Base-by-base conservation (phyloP, 2,888 invertebrate species). In the Erebia aethiops region DNA sequence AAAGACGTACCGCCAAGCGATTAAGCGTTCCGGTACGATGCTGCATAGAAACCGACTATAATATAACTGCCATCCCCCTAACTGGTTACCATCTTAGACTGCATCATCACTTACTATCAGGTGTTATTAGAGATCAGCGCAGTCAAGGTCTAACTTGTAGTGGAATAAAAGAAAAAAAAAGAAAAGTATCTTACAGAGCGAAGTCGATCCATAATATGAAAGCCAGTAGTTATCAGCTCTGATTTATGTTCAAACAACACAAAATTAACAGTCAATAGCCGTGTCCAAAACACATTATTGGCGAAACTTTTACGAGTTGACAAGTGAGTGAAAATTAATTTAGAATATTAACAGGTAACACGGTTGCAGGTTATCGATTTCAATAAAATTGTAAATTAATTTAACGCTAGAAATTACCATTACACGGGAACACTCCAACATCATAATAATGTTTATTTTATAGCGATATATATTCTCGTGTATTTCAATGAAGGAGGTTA, bases 291-390 rank as follows among this genome's bases (percentile, higher is more conserved):
- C 78, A 80, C 84, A 84, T 92, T 86, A 90, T 83, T 82, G 77
- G 74, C 74, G 67, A 73, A 79, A 83, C 83, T 84, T 90, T 91
- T 86, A 91, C 90, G 88, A 87, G 84, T 89, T 91, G 82, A 90
- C 90, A 91, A 90, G 85, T 89, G 84, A 84, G 85, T 84, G 85
- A 89, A 89, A 91, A 89, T 91, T 87, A 90, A 88, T 88, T 88
- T 83, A 79, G 78, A 77, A 81, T 79, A 83, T 84, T 86, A 87
- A 85, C 83, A 79, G 77, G 58, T 86, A 87, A 85, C 83, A 79
- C 77, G 58, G 70, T 80, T 79, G 79, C 79, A 75, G 81, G 78
- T 79, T 83, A 80, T 81, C 74, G 79, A 74, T 79, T 82, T 74
- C 79, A 79, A 81, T 67, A 67, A 67, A 67, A 57, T 87, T 86